Percentiles rank a stretch among this genome's conserved stretches.
Evolutionary conservation across 2,113 vertebrate species (phyloP).

Genomic region (Camelus dromedarius): DNA sequence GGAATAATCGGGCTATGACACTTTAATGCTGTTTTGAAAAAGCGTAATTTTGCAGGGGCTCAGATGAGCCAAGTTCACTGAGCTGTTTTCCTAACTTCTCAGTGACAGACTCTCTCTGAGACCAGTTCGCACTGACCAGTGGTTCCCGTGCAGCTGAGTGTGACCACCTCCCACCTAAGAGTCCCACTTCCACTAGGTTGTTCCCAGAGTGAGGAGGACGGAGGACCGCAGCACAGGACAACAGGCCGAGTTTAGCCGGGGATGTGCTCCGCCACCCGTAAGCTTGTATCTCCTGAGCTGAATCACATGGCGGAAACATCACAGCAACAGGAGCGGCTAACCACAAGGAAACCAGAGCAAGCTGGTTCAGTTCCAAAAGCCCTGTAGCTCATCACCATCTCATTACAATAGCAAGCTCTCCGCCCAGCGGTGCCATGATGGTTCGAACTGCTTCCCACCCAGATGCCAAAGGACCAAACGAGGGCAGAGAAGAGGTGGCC

Average conservation of each 20-base stretch:
- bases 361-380: too few species aligned
- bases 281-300: too few species aligned
- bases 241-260: background rate
- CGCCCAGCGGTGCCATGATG: background rate
- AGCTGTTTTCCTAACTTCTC: background rate
- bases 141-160: rapidly evolving
- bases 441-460: background rate
- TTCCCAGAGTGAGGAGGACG: too few species aligned
- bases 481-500: background rate
- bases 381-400: too few species aligned
- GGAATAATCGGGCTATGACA: background rate
- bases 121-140: background rate
- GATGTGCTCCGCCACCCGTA: rapidly evolving
- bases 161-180: background rate
- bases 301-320: rapidly evolving
- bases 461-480: background rate
- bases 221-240: rapidly evolving
- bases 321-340: too few species aligned
- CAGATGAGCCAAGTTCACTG: background rate
- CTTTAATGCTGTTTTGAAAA: conserved; percentile 37
- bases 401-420: background rate
- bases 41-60: background rate
- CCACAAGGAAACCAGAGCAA: too few species aligned
- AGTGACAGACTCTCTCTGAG: background rate
- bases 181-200: background rate